Base-by-base conservation (phyloP, 2,888 invertebrate genomes). In the Sepioteuthis lessoniana region DNA sequence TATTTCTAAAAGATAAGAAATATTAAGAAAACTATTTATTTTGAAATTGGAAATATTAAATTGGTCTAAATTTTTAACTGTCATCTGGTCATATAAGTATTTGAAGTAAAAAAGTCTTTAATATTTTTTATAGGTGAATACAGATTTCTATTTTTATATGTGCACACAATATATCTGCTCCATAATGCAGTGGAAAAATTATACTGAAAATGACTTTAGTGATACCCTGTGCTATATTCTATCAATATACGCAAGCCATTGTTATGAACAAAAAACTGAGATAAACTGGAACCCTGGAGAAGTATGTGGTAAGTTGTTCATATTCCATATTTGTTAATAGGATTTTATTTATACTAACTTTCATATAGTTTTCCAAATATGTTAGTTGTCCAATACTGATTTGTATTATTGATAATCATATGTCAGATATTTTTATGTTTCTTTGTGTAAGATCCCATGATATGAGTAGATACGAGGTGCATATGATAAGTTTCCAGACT, bases 51-150 rank as follows among this genome's bases (percentile, higher is more conserved):
- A 16, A 76, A 35, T 76, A 76, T 76, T 35, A 76, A 76, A 76
- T 76, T 76, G 13, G n/a, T 76, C 31, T 76, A 31, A n/a, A 76
- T 76, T 76, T 76, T n/a, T n/a, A 13, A n/a, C 8, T 76, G 31
- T n/a, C 7, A 25, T 25, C n/a, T 35, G 76, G 19, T 76, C 10
- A 76, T 16, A 60, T 31, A 35, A 76, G n/a, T 76, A n/a, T 76
- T n/a, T 76, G 76, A 35, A 76, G n/a, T 76, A n/a, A 35, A 76
- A 76, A 16, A n/a, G 1, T 35, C 16, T 76, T 76, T 76, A 8
- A 76, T 76, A 35, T 76, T 76, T 76, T 76, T 76, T 76, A 76
- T 76, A 76, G 76, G 76, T 76, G 76, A 19, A 76, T 76, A 76
- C 76, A 35, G 76, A 76, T 76, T 76, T 76, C 76, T 76, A 76